Conservation (phyloP, 2,113 vertebrate genomes). For the Cathartes aura region DNA sequence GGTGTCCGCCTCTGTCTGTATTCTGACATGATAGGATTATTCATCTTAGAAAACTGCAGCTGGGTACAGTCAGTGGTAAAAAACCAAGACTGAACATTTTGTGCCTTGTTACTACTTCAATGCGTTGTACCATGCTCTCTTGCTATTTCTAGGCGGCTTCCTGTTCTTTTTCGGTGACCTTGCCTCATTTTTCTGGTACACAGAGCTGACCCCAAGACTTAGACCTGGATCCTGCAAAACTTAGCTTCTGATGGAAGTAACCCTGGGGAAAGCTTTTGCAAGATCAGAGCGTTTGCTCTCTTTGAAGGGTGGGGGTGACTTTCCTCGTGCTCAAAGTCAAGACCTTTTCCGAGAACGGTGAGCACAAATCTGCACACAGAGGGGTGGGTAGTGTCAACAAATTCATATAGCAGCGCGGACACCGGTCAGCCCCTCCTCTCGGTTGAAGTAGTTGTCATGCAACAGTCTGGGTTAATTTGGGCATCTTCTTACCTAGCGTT, state of each 20-base stretch:
- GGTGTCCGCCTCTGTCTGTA: not conserved
- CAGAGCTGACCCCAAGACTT: not conserved
- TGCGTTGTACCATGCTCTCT: not conserved
- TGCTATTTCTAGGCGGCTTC: not conserved
- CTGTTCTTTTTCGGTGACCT: constrained; percentile 3
- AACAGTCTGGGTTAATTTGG: not conserved
- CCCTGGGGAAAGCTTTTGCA: not conserved
- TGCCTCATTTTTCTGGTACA: not conserved
- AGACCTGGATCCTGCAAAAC: not conserved
- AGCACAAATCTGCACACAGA: not conserved
- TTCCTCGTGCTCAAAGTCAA: not conserved
- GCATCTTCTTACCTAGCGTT: not conserved
- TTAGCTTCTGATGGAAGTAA: not conserved
- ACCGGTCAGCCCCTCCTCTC: not conserved
- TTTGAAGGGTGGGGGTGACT: not conserved
- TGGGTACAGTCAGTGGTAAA: not conserved
- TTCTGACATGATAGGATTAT: not conserved
- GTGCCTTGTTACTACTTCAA: not conserved
- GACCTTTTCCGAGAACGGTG: not conserved
- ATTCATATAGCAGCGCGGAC: not conserved
- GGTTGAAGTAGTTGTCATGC: not conserved
- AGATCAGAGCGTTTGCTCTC: not conserved
- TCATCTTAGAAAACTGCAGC: constrained; percentile 12
- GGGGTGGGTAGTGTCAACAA: not conserved
- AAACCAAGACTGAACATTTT: constrained; percentile 21